These are phyloP conservation scores for Torymus tubicola DNA, from an alignment of 2,888 invertebrate genomes.

Conservation along the genomic window DNA sequence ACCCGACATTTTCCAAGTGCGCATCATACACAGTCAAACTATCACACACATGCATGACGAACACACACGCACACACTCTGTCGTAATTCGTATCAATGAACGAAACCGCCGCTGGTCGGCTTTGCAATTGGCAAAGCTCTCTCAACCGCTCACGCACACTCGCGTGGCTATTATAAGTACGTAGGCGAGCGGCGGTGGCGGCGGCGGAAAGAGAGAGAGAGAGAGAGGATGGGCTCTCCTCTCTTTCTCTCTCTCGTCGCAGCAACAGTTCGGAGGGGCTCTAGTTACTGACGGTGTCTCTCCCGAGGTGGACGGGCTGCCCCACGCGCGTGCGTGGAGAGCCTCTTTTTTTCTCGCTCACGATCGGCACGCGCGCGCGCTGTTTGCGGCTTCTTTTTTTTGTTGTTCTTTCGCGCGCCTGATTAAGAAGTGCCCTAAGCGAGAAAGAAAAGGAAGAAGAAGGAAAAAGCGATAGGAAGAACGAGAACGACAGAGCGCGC, in stretches of 20 bases:
- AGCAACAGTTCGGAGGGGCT: not conserved
- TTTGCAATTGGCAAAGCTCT: constrained; percentile 48
- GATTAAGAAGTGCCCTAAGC: not conserved
- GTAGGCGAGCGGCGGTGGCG: not conserved
- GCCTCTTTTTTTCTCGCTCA: constrained; percentile 39
- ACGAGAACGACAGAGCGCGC: not conserved
- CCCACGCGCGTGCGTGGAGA: too few species aligned
- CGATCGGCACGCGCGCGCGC: constrained; percentile 24
- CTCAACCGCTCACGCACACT: not conserved
- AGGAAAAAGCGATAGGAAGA: too few species aligned
- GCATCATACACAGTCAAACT: too few species aligned
- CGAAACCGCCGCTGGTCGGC: constrained; percentile 18
- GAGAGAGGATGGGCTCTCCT: constrained; percentile 21
- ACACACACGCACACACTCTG: not conserved
- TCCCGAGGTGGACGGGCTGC: constrained; percentile 65
- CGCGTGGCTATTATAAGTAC: constrained; percentile 3
- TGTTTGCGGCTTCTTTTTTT: not conserved
- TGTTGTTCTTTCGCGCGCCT: constrained; percentile 28
- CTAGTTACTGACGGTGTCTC: constrained; percentile 70
- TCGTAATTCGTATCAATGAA: constrained; percentile 53
- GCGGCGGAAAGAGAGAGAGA: constrained; percentile 27
- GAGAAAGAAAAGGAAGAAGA: too few species aligned
- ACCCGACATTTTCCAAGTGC: too few species aligned
- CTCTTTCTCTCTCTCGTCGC: not conserved
- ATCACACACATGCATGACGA: too few species aligned